These are phyloP conservation scores for Eupithecia exiguata DNA, from an alignment of 2,888 invertebrate species.

Conservation along the genomic window DNA sequence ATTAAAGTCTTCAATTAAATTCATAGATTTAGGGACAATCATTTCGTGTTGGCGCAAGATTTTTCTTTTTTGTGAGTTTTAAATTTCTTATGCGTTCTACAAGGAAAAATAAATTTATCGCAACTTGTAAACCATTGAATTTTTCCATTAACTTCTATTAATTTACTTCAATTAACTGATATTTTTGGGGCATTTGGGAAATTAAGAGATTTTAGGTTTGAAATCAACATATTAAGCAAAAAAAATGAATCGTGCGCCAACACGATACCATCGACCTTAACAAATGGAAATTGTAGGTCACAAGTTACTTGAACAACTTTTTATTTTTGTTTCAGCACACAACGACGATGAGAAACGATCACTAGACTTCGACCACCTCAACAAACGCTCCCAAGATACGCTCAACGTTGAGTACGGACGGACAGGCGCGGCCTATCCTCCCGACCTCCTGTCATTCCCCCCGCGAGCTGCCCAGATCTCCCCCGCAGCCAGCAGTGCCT, in stretches of 20 bases:
- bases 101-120: no score
- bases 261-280: no score
- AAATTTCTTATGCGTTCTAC: no score
- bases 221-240: no score
- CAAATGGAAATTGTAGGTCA: not conserved
- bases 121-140: no score
- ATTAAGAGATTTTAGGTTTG: no score
- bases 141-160: no score
- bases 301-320: not conserved
- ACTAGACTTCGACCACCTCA: conserved; percentile 85
- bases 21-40: not conserved
- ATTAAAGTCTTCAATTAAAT: not conserved
- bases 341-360: conserved; percentile 89
- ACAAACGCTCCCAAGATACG: conserved; percentile 81
- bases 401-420: conserved; percentile 83
- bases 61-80: no score
- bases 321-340: conserved; percentile 74
- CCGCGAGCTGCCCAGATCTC: conserved; percentile 88
- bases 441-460: conserved; percentile 92
- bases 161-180: no score
- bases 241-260: no score
- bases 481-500: conserved; percentile 91
- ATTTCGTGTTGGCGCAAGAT: no score
- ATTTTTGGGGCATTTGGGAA: no score
- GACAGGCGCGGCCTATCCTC: conserved; percentile 87